Evolutionary conservation across 2,113 vertebrate species (phyloP), one percentile per base, ranked within the genome.

Genomic region (Petrocephalus zakoni): DNA sequence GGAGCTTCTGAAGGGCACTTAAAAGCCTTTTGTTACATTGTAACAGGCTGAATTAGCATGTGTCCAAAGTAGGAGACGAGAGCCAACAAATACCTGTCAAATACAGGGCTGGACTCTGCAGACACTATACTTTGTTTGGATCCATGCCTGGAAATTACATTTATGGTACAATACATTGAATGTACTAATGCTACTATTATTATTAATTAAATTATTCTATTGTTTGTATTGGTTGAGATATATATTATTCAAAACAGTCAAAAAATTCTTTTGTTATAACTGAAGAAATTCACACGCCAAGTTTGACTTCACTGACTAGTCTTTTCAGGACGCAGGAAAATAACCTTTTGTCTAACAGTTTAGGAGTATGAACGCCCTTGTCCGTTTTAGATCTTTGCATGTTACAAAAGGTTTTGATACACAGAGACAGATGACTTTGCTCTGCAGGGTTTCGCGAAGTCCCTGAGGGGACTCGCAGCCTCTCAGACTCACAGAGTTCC

Each of bases 21-120:
- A 25, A 81, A 88, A 93, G 87, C 89, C 89, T 72, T 90, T 90
- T 90, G 91, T 92, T 75, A 91, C 83, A 90, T 92, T 92, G 89
- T 90, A 90, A 87, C 88, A 89, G 81, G 81, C 58, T 58, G 90
- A 87, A 93, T 92, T 92, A 91, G 90, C 90, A 92, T 92, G 75
- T 52, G 72, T 83, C 87, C 87, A 89, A 88, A 89, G 90, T 78
- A 86, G 87, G 51, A 85, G 89, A 68, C 55, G 25, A 72, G 19
- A 61, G 81, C 68, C 82, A 86, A 11, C 46, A 22, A 83, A n/a
- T 81, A 87, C 64, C 88, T 83, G 52, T n/a, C 58, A 55, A 85
- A 90, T 58, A 56, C 83, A 75, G 83, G 15, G 61, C 17, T 25
- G 49, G 64, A 53, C 75, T 86, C 49, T 1, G 56, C 49, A 25